Conservation (phyloP, 2,888 invertebrate genomes). For the Dicranocentrus wangi region DNA sequence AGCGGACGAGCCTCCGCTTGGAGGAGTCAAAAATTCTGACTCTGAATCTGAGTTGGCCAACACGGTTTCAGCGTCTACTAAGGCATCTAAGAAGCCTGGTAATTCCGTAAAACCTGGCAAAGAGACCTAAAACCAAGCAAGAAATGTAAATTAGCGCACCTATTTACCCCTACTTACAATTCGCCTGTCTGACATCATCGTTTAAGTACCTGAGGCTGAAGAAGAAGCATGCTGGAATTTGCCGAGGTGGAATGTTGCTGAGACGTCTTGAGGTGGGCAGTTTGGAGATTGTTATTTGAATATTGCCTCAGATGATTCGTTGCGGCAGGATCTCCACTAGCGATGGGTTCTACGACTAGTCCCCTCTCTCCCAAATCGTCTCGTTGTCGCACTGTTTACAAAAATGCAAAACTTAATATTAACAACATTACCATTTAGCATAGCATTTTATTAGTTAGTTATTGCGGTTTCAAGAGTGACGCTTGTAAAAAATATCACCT, state of each 20-base stretch:
- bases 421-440: neutral
- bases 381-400: constrained; percentile 70
- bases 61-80: constrained; percentile 73
- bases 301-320: constrained; percentile 54
- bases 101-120: constrained; percentile 73
- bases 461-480: too few species aligned
- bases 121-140: constrained; percentile 66
- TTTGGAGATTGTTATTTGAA: constrained; percentile 43
- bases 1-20: constrained; percentile 75
- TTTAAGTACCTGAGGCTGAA: constrained; percentile 87
- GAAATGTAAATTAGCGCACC: neutral
- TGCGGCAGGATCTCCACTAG: constrained; percentile 42
- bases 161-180: neutral
- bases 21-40: constrained; percentile 68
- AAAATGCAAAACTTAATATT: constrained; percentile 27
- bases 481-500: neutral
- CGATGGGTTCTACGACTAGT: constrained; percentile 48
- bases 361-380: constrained; percentile 71
- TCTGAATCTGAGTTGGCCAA: constrained; percentile 72
- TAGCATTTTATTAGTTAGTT: neutral
- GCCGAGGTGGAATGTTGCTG: constrained; percentile 75
- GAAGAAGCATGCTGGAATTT: constrained; percentile 90
- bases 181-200: neutral
- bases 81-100: constrained; percentile 73
- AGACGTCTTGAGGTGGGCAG: constrained; percentile 69